Conservation (phyloP, 2,797 vertebrate genomes). For the Botia almorhae region DNA sequence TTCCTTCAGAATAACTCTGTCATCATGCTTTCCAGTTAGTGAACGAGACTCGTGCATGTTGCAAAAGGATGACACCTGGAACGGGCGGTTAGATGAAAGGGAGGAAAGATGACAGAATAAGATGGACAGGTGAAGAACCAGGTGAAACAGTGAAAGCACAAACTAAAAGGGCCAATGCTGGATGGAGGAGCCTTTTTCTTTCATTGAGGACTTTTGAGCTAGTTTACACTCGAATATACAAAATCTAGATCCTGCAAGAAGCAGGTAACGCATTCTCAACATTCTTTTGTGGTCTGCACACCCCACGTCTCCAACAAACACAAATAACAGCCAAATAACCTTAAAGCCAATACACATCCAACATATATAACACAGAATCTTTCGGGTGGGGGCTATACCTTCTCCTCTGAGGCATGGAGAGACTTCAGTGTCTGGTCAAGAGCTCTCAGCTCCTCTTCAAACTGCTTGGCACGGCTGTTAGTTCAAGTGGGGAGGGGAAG, state of each 20-base stretch:
- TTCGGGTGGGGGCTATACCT: slow-evolving; percentile 77
- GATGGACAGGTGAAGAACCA: neutral
- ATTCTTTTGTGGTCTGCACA: neutral
- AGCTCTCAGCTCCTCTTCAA: slow-evolving; percentile 84
- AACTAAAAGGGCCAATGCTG: slow-evolving; percentile 26
- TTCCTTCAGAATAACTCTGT: neutral
- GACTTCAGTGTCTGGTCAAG: slow-evolving; percentile 87
- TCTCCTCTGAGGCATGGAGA: slow-evolving; percentile 85
- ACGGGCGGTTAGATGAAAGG: slow-evolving; percentile 12
- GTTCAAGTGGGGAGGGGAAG: slow-evolving; percentile 60
- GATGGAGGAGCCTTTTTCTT: slow-evolving; percentile 32
- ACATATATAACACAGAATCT: slow-evolving; percentile 9
- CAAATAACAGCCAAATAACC: neutral
- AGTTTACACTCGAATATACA: neutral
- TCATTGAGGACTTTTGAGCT: neutral
- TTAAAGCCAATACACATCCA: neutral
- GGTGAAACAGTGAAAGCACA: slow-evolving; percentile 30
- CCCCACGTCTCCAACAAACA: slow-evolving; percentile 15
- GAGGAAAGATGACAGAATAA: neutral
- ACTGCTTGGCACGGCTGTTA: slow-evolving; percentile 85
- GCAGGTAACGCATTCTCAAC: neutral
- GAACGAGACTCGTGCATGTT: slow-evolving; percentile 29
- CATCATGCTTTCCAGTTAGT: neutral
- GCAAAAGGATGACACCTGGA: neutral
- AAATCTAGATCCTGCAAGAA: neutral